phyloP scores from a whole-genome alignment of 30 jellyfish, hydroid and myxozoan genomes.

The Morbakka virulenta region DNA sequence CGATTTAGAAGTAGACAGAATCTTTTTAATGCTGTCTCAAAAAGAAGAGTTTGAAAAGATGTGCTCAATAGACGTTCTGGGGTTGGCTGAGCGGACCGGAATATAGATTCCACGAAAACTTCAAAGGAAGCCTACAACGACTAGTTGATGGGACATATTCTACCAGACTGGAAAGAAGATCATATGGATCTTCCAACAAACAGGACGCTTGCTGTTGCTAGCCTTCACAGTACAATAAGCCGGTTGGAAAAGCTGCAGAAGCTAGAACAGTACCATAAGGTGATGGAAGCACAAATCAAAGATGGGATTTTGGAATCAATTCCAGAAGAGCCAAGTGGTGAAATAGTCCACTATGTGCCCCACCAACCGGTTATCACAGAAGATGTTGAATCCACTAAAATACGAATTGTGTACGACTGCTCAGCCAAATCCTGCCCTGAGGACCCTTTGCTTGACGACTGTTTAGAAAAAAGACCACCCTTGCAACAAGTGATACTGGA shows the following conservation, averaged over 20 bases:
- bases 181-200: constrained; percentile 33
- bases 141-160: constrained; percentile 35
- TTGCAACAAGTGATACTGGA: constrained; percentile 25
- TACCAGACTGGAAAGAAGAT: constrained; percentile 50
- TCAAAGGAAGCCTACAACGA: constrained; percentile 26
- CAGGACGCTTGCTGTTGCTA: constrained; percentile 26
- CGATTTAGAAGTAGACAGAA: constrained; percentile 26
- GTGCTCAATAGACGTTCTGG: constrained; percentile 52
- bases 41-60: constrained; percentile 42
- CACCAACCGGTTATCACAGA: constrained; percentile 57
- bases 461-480: constrained; percentile 4
- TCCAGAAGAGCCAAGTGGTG: constrained; percentile 38
- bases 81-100: constrained; percentile 30
- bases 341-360: constrained; percentile 34
- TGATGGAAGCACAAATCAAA: constrained; percentile 55
- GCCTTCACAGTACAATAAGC: constrained; percentile 41
- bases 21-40: constrained; percentile 29
- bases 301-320: constrained; percentile 34
- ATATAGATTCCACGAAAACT: constrained; percentile 21
- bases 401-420: constrained; percentile 45
- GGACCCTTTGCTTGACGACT: constrained; percentile 40
- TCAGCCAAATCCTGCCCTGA: constrained; percentile 47
- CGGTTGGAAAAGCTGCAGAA: constrained; percentile 47
- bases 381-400: constrained; percentile 44
- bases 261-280: constrained; percentile 34